Conservation (phyloP, 1,140 invertebrate genomes). For the Venustaconcha ellipsiformis region DNA sequence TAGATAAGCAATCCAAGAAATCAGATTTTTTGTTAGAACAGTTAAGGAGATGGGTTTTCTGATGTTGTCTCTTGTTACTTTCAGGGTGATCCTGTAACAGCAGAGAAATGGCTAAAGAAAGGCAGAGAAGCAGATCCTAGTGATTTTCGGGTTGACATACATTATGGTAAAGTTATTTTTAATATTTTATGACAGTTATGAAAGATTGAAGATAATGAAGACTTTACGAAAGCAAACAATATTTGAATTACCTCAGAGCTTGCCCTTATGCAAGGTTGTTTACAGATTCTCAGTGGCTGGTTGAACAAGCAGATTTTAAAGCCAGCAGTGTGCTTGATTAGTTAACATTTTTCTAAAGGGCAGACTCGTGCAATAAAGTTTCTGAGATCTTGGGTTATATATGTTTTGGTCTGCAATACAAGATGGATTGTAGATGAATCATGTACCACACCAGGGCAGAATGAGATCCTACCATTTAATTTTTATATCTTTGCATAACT, state of each 20-base stretch:
- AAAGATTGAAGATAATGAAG: neutral
- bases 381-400: too few species aligned
- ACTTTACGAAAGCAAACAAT: neutral
- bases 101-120: constrained; percentile 90
- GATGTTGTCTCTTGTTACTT: constrained; percentile 68
- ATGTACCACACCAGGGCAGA: too few species aligned
- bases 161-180: constrained; percentile 77
- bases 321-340: neutral
- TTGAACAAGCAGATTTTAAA: neutral
- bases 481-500: too few species aligned
- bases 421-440: too few species aligned
- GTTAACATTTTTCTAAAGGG: constrained; percentile 2
- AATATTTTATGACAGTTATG: neutral
- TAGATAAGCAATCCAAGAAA: too few species aligned
- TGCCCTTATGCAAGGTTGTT: neutral
- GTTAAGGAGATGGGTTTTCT: too few species aligned
- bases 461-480: too few species aligned
- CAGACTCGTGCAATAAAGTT: too few species aligned
- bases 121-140: constrained; percentile 85
- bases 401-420: too few species aligned
- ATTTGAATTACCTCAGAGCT: neutral
- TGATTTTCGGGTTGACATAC: constrained; percentile 85
- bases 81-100: constrained; percentile 84
- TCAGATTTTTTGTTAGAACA: too few species aligned
- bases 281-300: neutral